Base-by-base conservation (phyloP, 2,888 invertebrate genomes). In the Sphaeridia pumilis region DNA sequence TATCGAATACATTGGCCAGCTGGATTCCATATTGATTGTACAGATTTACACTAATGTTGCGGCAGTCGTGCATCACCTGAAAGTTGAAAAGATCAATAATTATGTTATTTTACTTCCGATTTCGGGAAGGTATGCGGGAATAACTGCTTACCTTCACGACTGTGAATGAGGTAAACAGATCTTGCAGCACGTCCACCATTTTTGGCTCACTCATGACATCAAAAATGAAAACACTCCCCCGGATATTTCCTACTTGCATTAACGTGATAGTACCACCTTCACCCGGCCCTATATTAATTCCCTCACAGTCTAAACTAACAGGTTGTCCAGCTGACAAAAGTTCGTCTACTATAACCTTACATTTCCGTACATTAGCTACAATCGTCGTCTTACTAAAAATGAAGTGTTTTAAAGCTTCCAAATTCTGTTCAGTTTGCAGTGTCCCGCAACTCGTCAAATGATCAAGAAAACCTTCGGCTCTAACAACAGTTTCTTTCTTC, bases 261-360 rank as follows among this genome's bases (percentile, higher is more conserved):
- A 93, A 72, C 2, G 92, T 90, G 56, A 93, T 74, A 65, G 87
- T 84, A 20, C 92, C 92, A 69, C 87, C 88, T 17, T 55, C 52
- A 22, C 93, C 93, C 56, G 93, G 75, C n/a, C n/a, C n/a, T n/a
- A n/a, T n/a, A 72, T 90, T 92, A 49, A 93, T 86, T 17, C 93
- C 90, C 73, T 94, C 93, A 66, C 89, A 89, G 69, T 93, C 93
- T 5, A 70, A 65, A 78, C 78, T 48, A 74, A 66, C 72, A 72
- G 25, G 72, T 71, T 46, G 70, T 70, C 43, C 54, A 58, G 76
- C 75, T 61, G 77, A 76, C 69, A 83, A 76, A 58, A 86, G 80
- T 56, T 83, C 82, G 46, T 84, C 83, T 48, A 84, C 31, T 75
- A 64, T 61, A 27, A 53, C 47, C 17, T 49, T 44, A n/a, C 56